Conservation (phyloP, 53 echinoderm and acorn worm genomes). For the Pentamera pediparva region DNA sequence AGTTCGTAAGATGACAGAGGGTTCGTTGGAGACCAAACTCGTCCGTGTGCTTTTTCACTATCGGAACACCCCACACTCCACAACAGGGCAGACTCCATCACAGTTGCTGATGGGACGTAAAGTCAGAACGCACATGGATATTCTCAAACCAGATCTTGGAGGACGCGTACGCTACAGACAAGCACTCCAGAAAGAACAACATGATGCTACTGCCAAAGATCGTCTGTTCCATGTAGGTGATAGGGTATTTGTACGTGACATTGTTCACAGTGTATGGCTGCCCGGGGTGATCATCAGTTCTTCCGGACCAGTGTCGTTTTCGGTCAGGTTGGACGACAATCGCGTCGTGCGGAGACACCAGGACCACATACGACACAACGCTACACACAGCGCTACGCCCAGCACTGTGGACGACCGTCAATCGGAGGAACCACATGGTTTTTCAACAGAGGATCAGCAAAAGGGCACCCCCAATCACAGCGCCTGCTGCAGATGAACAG, state of each 20-base stretch:
- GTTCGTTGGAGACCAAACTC: slow-evolving; percentile 18
- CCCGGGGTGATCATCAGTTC: slow-evolving; percentile 22
- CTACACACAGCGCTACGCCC: neutral
- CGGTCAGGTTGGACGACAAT: slow-evolving; percentile 7
- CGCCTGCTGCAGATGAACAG: neutral
- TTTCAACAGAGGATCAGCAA: too few relatives aligned
- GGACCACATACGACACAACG: slow-evolving; percentile 11
- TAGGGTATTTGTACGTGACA: slow-evolving; percentile 5
- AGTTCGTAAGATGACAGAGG: slow-evolving; percentile 21
- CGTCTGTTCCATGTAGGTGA: neutral
- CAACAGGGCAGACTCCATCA: slow-evolving; percentile 32
- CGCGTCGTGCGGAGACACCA: neutral
- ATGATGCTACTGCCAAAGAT: slow-evolving; percentile 2
- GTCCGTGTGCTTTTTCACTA: slow-evolving; percentile 42
- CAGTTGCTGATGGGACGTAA: slow-evolving; percentile 29
- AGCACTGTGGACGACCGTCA: neutral
- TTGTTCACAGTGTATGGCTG: slow-evolving; percentile 16
- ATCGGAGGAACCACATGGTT: too few relatives aligned
- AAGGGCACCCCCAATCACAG: too few relatives aligned
- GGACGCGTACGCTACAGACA: neutral
- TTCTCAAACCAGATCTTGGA: slow-evolving; percentile 26
- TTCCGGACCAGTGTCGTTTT: slow-evolving; percentile 34
- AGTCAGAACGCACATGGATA: slow-evolving; percentile 35
- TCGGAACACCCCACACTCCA: slow-evolving; percentile 43
- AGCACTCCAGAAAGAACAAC: slow-evolving; percentile 3